These are phyloP conservation scores for Xyrichtys novacula DNA, from an alignment of 2,797 vertebrate genomes.

Conservation along the genomic window DNA sequence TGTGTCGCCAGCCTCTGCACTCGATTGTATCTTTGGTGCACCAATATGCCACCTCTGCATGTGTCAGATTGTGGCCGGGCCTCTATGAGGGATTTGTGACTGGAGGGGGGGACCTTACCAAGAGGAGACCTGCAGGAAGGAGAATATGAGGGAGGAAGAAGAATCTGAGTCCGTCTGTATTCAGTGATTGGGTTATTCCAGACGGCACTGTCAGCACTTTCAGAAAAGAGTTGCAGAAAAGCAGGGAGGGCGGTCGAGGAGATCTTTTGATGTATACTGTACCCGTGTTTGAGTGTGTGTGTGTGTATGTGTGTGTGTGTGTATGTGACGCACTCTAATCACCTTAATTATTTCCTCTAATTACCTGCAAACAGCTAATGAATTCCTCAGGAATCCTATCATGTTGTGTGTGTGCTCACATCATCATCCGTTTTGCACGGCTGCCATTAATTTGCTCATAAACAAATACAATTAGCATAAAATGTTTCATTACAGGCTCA, in stretches of 20 bases:
- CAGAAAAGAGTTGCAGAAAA: slow-evolving; percentile 88
- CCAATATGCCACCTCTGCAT: slow-evolving; percentile 79
- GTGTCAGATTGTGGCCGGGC: slow-evolving; percentile 73
- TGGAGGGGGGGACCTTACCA: slow-evolving; percentile 71
- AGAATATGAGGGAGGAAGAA: slow-evolving; percentile 68
- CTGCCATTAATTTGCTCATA: slow-evolving; percentile 99
- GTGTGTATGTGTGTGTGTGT: slow-evolving; percentile 17
- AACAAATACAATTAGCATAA: slow-evolving; percentile 99
- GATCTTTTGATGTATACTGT: slow-evolving; percentile 89
- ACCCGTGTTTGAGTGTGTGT: slow-evolving; percentile 37
- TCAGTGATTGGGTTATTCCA: slow-evolving; percentile 76
- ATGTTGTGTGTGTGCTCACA: slow-evolving; percentile 97
- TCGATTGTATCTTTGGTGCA: slow-evolving; percentile 74
- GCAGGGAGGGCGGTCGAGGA: slow-evolving; percentile 73
- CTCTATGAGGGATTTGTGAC: slow-evolving; percentile 77
- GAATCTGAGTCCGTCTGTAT: slow-evolving; percentile 65
- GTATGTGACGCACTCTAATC: slow-evolving; percentile 94
- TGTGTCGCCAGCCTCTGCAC: slow-evolving; percentile 67
- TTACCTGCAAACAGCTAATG: slow-evolving; percentile 99
- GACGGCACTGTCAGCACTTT: slow-evolving; percentile 90
- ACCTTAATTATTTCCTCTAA: slow-evolving; percentile 99
- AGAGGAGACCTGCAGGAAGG: slow-evolving; percentile 50
- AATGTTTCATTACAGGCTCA: slow-evolving; percentile 95
- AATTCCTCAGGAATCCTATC: slow-evolving; percentile 99
- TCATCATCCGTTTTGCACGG: slow-evolving; percentile 98